phyloP scores from a whole-genome alignment of 2,797 vertebrate species.

The Enteromius anoplus region DNA sequence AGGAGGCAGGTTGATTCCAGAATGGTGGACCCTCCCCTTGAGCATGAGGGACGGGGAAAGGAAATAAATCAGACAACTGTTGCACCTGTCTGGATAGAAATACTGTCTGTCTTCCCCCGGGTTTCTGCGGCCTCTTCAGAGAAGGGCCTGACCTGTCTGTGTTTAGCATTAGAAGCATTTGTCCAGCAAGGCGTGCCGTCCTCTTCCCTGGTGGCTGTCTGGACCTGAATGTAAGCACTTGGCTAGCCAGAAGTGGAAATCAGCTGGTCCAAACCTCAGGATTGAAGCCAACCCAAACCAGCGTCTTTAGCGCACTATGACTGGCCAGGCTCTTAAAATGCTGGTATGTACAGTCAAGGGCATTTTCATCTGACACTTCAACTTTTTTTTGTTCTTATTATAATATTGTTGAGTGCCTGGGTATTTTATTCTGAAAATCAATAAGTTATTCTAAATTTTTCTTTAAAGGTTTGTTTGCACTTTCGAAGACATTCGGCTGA shows the following conservation, averaged over 20 bases:
- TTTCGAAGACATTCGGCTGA: neutral
- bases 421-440: neutral
- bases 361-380: conserved; percentile 24
- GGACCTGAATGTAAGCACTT: conserved; percentile 49
- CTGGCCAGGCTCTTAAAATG: conserved; percentile 49
- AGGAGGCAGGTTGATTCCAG: conserved; percentile 54
- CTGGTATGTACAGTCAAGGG: conserved; percentile 56
- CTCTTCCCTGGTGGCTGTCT: conserved; percentile 49
- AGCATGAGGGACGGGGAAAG: conserved; percentile 47
- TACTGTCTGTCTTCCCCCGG: conserved; percentile 16
- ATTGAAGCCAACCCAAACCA: conserved; percentile 41
- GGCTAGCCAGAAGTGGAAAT: conserved; percentile 52
- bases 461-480: neutral
- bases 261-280: conserved; percentile 37
- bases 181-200: conserved; percentile 41
- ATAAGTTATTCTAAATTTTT: neutral
- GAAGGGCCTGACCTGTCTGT: conserved; percentile 52
- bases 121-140: conserved; percentile 45
- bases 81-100: conserved; percentile 52
- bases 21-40: conserved; percentile 48
- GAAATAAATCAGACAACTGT: conserved; percentile 40
- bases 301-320: conserved; percentile 16
- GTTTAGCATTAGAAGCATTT: conserved; percentile 45
- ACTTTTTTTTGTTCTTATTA: conserved; percentile 18
- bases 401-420: neutral